Evolutionary conservation across 2,113 vertebrate genomes (phyloP).

Genomic region (Salvelinus namaycush): DNA sequence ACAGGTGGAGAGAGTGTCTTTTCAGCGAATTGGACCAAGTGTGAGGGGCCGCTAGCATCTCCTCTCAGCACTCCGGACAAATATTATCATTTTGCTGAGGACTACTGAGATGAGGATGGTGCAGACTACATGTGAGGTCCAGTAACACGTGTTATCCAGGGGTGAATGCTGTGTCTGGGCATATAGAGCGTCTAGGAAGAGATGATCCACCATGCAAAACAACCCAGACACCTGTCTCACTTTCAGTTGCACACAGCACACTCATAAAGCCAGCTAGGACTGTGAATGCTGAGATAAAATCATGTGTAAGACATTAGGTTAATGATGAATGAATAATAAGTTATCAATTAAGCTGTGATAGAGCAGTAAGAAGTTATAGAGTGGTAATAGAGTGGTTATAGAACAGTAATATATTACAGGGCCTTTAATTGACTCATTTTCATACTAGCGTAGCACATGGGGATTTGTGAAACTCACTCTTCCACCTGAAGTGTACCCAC

Average conservation of each 20-base stretch:
- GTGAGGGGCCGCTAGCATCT: conserved; percentile 56
- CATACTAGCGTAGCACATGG: no score
- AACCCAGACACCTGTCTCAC: conserved; percentile 71
- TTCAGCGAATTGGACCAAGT: conserved; percentile 54
- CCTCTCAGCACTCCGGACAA: conserved; percentile 63
- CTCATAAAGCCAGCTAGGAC: neutral
- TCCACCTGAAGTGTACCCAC: no score
- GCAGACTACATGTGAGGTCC: conserved; percentile 74
- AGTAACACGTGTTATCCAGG: conserved; percentile 62
- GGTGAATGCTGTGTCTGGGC: conserved; percentile 71
- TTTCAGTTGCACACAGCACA: conserved; percentile 17
- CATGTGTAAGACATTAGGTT: neutral
- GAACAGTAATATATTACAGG: no score
- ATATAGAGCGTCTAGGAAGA: conserved; percentile 45
- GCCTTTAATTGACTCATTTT: no score
- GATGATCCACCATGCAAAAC: conserved; percentile 60
- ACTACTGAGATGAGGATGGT: conserved; percentile 55
- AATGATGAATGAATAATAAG: no score
- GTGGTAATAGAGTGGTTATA: no score
- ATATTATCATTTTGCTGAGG: conserved; percentile 78
- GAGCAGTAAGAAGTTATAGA: no score
- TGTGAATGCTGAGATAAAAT: neutral
- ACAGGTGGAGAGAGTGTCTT: conserved; percentile 79
- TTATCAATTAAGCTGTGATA: no score
- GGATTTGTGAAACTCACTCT: no score